A percentile compares a stretch with the other conserved stretches of the same genome.
Evolutionary conservation across 2,888 invertebrate genomes (phyloP).

Genomic region (Drosophila meridionalis): DNA sequence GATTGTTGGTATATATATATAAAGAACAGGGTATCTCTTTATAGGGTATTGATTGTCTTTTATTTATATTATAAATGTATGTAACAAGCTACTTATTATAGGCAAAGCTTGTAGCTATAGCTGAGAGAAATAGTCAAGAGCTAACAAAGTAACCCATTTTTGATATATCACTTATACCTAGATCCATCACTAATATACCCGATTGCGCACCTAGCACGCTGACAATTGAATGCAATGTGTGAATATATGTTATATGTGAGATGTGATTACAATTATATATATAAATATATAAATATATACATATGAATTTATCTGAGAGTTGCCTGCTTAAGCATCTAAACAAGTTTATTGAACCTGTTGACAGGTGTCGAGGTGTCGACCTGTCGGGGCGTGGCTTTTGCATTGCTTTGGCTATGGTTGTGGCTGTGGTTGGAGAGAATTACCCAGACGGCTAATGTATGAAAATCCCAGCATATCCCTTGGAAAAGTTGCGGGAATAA

Average conservation of each 20-base stretch:
- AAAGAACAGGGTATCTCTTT: background rate
- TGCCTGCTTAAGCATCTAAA: slow-evolving; percentile 43
- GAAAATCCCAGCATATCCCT: slow-evolving; percentile 9
- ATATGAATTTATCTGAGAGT: slow-evolving; percentile 26
- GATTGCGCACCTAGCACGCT: background rate
- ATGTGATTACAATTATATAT: slow-evolving; percentile 16
- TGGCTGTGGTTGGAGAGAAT: slow-evolving; percentile 17
- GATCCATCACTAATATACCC: background rate
- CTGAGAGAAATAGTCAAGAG: background rate
- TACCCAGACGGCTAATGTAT: slow-evolving; percentile 24
- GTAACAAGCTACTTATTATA: background rate
- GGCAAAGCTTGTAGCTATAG: background rate
- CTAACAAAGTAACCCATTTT: background rate
- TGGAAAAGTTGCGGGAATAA: background rate
- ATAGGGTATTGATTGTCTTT: background rate
- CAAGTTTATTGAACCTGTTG: slow-evolving; percentile 77
- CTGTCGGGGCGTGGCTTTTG: slow-evolving; percentile 27
- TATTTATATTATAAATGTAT: background rate
- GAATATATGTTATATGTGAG: slow-evolving; percentile 5
- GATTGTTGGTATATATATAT: background rate
- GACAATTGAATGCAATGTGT: slow-evolving; percentile 31
- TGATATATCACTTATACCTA: background rate
- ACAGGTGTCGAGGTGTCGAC: slow-evolving; percentile 31
- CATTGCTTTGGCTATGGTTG: background rate
- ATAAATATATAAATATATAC: slow-evolving; percentile 10